Evolutionary conservation across 92 coral and sea anemone genomes (phyloP).

Genomic region (Porites lobata): DNA sequence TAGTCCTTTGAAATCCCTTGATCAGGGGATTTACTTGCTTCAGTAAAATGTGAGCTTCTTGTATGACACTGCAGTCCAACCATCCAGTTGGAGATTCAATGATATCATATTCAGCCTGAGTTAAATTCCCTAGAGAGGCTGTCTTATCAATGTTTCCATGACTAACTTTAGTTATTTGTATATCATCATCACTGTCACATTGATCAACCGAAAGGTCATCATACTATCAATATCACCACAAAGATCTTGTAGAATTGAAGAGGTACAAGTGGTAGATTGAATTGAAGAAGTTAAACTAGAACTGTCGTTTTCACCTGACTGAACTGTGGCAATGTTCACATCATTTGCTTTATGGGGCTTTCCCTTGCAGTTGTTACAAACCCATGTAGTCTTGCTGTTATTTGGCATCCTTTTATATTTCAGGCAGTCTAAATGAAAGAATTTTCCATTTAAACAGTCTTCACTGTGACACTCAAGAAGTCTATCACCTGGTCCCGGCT

Average conservation of each 20-base stretch:
- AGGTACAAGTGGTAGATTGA: too few relatives aligned
- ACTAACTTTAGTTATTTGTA: neutral
- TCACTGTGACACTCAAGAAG: slow-evolving; percentile 63
- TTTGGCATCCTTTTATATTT: neutral
- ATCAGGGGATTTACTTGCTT: neutral
- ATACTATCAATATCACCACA: neutral
- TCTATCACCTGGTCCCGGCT: slow-evolving; percentile 49
- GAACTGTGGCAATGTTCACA: slow-evolving; percentile 14
- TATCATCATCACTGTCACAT: neutral
- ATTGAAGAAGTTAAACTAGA: neutral
- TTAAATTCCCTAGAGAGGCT: neutral
- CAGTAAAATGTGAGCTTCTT: neutral
- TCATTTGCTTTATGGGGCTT: slow-evolving; percentile 21
- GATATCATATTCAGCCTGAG: neutral
- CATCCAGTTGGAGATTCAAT: neutral
- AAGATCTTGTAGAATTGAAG: too few relatives aligned
- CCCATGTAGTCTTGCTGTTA: too few relatives aligned
- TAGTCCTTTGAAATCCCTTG: too few relatives aligned
- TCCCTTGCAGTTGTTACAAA: slow-evolving; percentile 12
- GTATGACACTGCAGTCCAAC: neutral
- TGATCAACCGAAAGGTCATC: too few relatives aligned
- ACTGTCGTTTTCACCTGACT: slow-evolving; percentile 15
- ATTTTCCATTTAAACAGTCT: slow-evolving; percentile 52
- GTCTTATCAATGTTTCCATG: slow-evolving; percentile 15
- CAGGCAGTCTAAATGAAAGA: slow-evolving; percentile 60